phyloP scores from a whole-genome alignment of 2,113 vertebrate species.

The Pristiophorus japonicus region DNA sequence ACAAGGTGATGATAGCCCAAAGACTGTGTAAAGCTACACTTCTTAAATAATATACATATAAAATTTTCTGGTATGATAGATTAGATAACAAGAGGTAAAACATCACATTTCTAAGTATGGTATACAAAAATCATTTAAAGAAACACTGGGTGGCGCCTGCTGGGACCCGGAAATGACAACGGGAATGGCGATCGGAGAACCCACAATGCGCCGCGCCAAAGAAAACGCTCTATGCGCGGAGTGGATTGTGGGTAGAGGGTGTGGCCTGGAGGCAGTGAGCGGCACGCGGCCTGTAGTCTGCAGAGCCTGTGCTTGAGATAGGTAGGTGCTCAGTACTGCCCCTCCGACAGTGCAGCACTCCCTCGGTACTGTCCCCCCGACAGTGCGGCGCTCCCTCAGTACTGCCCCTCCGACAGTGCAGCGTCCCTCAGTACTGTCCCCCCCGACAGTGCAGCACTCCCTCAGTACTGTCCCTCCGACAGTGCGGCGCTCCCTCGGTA shows the following conservation, averaged over 20 bases:
- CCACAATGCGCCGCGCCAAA: background rate
- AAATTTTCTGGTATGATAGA: background rate
- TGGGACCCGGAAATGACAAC: background rate
- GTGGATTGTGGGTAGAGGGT: background rate
- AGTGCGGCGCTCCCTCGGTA: no score
- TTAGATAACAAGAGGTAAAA: background rate
- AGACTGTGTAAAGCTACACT: no score
- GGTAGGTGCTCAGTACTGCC: no score
- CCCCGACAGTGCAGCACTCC: no score
- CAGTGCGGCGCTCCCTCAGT: no score
- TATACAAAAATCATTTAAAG: background rate
- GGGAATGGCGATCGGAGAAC: background rate
- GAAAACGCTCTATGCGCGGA: background rate
- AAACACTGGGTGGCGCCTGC: background rate
- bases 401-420: no score
- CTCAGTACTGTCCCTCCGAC: no score
- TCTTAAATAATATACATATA: background rate
- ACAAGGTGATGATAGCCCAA: no score
- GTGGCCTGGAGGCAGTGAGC: background rate
- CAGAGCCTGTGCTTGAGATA: no score
- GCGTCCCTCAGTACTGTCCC: no score
- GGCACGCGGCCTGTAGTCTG: background rate
- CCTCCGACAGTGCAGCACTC: no score
- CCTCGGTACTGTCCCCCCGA: no score
- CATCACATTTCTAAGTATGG: background rate